Base-by-base conservation (phyloP, 2,113 vertebrate species). In the Nyctereutes procyonoides region DNA sequence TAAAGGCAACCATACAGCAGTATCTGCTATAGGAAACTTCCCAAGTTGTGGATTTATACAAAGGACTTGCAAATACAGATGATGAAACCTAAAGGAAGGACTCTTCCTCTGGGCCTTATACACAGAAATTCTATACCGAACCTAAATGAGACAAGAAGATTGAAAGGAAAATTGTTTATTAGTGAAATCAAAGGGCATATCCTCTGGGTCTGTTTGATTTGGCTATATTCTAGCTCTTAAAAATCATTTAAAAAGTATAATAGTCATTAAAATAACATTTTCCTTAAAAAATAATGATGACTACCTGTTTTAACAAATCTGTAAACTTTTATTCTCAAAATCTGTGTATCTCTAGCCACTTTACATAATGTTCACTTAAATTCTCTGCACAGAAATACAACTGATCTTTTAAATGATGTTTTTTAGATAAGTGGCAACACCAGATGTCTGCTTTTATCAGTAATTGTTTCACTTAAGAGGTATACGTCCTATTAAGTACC, bases 401-500 rank as follows among this genome's bases (percentile, higher is more conserved):
- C 19, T 74, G 35, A 79, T 35, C 24, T 92, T 91, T n/a, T 84
- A 77, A 26, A 79, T 96, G 35, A 90, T 83, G 0, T 30, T 85
- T 85, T 92, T 65, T 71, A 83, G 9, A 65, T 56, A 58, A 94
- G 74, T 86, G 19, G 0, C 2, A 56, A 7, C 3, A 63, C 65
- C 26, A 63, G 60, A 94, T 93, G 51, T 92, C 88, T 93, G 0
- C 0, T 22, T 89, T 92, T 82, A 83, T 91, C 92, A 88, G 0
- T 88, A 74, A 89, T 96, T 90, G 20, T 76, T 92, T 91, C 62
- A 55, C 19, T 90, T 83, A 80, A 83, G 84, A 80, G 62, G 35
- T 67, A n/a, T 9, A n/a, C 5, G 30, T 55, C 63, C 0, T 89
- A 80, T 93, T 92, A 74, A 95, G 93, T 89, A 58, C 7, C 79